phyloP scores from a whole-genome alignment of 1,140 invertebrate species.

The Pachyrhynchus sulphureomaculatus region DNA sequence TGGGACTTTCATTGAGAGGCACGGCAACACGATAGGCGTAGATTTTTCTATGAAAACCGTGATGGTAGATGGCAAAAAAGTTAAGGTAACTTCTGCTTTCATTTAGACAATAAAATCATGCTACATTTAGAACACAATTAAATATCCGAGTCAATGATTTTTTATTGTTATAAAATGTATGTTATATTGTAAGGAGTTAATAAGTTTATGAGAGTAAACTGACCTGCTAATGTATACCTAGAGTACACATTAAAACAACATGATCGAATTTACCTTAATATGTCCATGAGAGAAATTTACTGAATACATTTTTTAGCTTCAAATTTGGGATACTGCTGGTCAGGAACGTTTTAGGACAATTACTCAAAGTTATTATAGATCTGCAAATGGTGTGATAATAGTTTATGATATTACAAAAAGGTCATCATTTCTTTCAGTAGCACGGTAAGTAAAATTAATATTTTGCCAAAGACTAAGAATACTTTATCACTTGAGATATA shows the following conservation, averaged over 20 bases:
- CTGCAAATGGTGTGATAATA: slow-evolving; percentile 88
- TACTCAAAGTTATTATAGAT: slow-evolving; percentile 92
- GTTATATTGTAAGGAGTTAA: no score
- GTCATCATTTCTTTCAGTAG: slow-evolving; percentile 83
- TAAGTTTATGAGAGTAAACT: no score
- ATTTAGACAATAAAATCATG: slow-evolving; percentile 5
- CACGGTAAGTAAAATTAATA: slow-evolving; percentile 50
- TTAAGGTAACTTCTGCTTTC: slow-evolving; percentile 70
- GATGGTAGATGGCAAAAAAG: slow-evolving; percentile 85
- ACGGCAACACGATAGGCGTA: slow-evolving; percentile 93
- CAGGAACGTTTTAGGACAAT: slow-evolving; percentile 92
- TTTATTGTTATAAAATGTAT: no score
- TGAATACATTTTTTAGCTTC: slow-evolving; percentile 67
- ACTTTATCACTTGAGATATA: no score
- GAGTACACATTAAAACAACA: no score
- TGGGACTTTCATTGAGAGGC: slow-evolving; percentile 88
- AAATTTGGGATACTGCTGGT: slow-evolving; percentile 94
- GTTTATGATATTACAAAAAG: slow-evolving; percentile 94
- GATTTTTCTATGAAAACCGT: slow-evolving; percentile 98
- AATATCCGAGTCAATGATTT: no score
- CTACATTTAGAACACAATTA: no score
- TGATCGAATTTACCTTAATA: no score
- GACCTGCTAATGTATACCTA: no score
- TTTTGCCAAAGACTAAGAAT: no score
- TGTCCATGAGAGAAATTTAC: no score